phyloP scores from a whole-genome alignment of 2,888 invertebrate genomes.

The Apocheima hispidaria region DNA sequence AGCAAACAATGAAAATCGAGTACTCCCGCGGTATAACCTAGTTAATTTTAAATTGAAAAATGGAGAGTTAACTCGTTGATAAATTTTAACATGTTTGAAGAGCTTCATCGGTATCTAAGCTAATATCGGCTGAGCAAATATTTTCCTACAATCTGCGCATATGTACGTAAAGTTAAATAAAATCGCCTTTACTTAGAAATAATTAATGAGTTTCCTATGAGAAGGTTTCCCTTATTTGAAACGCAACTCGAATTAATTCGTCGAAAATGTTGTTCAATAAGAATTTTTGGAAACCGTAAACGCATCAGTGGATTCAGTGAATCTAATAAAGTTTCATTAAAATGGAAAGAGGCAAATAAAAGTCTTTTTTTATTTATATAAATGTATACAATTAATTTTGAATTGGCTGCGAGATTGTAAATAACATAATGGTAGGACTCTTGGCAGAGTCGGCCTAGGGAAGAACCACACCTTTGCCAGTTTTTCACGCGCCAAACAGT shows the following conservation, averaged over 20 bases:
- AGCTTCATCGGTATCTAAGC: constrained; percentile 26
- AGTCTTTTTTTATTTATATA: not conserved
- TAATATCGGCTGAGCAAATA: constrained; percentile 21
- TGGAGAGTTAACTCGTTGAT: constrained; percentile 34
- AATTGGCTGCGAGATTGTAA: no score
- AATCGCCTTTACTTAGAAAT: constrained; percentile 15
- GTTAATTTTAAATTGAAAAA: constrained; percentile 26
- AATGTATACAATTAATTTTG: no score
- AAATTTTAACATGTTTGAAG: constrained; percentile 35
- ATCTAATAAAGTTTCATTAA: constrained; percentile 1
- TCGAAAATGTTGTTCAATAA: constrained; percentile 4
- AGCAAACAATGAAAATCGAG: not conserved
- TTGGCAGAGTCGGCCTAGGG: no score
- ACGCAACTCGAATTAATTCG: not conserved
- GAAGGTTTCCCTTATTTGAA: constrained; percentile 3
- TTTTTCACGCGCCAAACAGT: no score
- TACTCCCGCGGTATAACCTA: not conserved
- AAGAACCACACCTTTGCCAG: no score
- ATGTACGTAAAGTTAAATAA: constrained; percentile 24
- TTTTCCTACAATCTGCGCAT: constrained; percentile 15
- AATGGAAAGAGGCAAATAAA: not conserved
- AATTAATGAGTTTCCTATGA: constrained; percentile 15
- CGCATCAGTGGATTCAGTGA: constrained; percentile 1
- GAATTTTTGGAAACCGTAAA: not conserved
- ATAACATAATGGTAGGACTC: no score